Evolutionary conservation across 1,140 invertebrate species (phyloP).

Genomic region (Thereuonema tuberculata): DNA sequence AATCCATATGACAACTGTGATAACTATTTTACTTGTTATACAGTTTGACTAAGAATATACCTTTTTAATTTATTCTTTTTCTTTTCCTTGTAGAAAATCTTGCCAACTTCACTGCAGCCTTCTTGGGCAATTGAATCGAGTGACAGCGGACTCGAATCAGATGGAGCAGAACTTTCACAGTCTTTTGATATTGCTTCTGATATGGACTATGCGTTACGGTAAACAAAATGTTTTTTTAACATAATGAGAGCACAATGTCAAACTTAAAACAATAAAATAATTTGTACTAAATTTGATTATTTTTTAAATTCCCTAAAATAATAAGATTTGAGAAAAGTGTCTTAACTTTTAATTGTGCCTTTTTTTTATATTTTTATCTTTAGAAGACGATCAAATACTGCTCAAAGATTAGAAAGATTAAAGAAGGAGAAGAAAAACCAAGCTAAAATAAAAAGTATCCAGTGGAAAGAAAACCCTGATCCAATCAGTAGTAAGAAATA

Average conservation of each 20-base stretch:
- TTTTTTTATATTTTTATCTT: neutral
- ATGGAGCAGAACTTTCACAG: slow-evolving; percentile 16
- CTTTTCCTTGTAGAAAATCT: slow-evolving; percentile 8
- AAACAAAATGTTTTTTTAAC: neutral
- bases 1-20: no score
- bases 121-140: neutral
- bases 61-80: no score
- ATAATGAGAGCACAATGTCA: slow-evolving; percentile 7
- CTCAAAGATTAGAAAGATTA: slow-evolving; percentile 74
- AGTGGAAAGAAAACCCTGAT: slow-evolving; percentile 32
- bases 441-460: slow-evolving; percentile 35
- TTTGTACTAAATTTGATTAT: no score
- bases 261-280: no score
- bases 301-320: no score
- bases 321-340: no score
- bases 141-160: neutral
- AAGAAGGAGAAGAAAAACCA: slow-evolving; percentile 60
- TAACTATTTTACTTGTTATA: no score
- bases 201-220: slow-evolving; percentile 34
- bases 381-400: slow-evolving; percentile 65
- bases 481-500: no score
- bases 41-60: no score
- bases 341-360: neutral
- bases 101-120: neutral
- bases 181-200: slow-evolving; percentile 33